A percentile compares a stretch with the other conserved stretches of the same genome.
Evolutionary conservation across 1,140 invertebrate species (phyloP).

Genomic region (Drosophila yakuba): DNA sequence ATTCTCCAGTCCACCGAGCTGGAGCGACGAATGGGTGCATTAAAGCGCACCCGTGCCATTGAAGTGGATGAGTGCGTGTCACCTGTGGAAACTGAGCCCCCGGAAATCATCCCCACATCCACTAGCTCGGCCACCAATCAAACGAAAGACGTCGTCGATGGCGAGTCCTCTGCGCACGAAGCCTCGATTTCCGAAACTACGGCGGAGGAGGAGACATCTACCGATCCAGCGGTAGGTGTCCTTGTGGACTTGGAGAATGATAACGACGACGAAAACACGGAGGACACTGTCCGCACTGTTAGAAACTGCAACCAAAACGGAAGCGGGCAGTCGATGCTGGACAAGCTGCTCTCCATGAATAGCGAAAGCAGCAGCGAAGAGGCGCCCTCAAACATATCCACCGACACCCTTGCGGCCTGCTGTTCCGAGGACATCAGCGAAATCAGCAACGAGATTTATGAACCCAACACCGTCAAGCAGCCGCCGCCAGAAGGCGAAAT

Average conservation of each 20-base stretch:
- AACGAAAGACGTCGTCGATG: conserved; percentile 14
- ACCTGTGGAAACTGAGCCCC: conserved; percentile 42
- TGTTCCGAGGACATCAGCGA: conserved; percentile 78
- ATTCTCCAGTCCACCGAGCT: conserved; percentile 87
- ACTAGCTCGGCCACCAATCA: neutral
- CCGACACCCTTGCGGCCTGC: conserved; percentile 76
- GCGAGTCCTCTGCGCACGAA: conserved; percentile 2
- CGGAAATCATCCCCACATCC: neutral
- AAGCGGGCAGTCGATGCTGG: conserved; percentile 77
- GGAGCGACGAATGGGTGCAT: conserved; percentile 66
- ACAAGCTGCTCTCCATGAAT: conserved; percentile 82
- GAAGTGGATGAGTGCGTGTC: conserved; percentile 75
- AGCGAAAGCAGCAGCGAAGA: conserved; percentile 81
- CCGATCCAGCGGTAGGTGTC: conserved; percentile 37
- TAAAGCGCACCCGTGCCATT: conserved; percentile 72
- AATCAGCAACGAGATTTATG: conserved; percentile 74
- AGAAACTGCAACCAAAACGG: conserved; percentile 47
- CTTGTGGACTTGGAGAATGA: conserved; percentile 70
- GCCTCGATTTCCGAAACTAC: conserved; percentile 4
- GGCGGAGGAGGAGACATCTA: conserved; percentile 1
- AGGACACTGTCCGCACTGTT: conserved; percentile 77
- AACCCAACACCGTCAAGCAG: conserved; percentile 14
- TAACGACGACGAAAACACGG: conserved; percentile 77
- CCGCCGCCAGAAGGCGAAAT: conserved; percentile 9
- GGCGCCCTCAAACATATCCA: conserved; percentile 76